A percentile compares a stretch with the other conserved stretches of the same genome.
Conservation (phyloP, 1,140 invertebrate genomes). For the Pogonus chalceus region DNA sequence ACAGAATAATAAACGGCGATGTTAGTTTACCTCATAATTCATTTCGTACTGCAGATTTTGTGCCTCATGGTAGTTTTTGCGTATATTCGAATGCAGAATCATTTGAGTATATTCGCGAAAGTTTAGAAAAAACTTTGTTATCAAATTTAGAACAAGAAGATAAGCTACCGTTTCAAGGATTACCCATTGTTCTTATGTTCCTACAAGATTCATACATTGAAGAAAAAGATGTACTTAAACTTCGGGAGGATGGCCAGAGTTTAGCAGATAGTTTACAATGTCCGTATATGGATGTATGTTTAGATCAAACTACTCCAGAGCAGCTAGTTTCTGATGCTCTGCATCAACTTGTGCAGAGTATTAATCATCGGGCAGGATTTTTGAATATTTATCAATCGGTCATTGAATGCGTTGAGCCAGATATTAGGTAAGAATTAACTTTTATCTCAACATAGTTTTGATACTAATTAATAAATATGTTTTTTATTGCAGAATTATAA, state of each 20-base stretch:
- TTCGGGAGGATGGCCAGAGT: conserved; percentile 83
- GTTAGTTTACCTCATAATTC: conserved; percentile 68
- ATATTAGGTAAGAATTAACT: conserved; percentile 56
- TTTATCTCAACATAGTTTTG: conserved; percentile 31
- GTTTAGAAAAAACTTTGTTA: conserved; percentile 82
- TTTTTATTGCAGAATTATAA: conserved; percentile 57
- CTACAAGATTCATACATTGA: conserved; percentile 73
- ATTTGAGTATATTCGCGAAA: conserved; percentile 84
- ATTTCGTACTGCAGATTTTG: conserved; percentile 64
- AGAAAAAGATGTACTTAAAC: conserved; percentile 68
- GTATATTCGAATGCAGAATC: conserved; percentile 86
- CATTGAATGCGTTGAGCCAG: conserved; percentile 71
- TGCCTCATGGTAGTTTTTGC: conserved; percentile 74
- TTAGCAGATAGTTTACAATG: conserved; percentile 81
- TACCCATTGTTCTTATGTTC: conserved; percentile 85
- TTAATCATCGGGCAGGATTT: conserved; percentile 60
- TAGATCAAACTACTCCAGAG: conserved; percentile 52
- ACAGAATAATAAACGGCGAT: conserved; percentile 77
- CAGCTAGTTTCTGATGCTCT: conserved; percentile 61
- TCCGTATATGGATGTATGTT: conserved; percentile 73
- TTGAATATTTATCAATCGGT: conserved; percentile 62
- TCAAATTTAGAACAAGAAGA: conserved; percentile 88
- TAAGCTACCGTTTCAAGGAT: conserved; percentile 67
- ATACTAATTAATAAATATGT: conserved; percentile 31
- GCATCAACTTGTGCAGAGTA: conserved; percentile 62